phyloP scores from a whole-genome alignment of 1,140 invertebrate genomes.

The Sesamia nonagrioides region DNA sequence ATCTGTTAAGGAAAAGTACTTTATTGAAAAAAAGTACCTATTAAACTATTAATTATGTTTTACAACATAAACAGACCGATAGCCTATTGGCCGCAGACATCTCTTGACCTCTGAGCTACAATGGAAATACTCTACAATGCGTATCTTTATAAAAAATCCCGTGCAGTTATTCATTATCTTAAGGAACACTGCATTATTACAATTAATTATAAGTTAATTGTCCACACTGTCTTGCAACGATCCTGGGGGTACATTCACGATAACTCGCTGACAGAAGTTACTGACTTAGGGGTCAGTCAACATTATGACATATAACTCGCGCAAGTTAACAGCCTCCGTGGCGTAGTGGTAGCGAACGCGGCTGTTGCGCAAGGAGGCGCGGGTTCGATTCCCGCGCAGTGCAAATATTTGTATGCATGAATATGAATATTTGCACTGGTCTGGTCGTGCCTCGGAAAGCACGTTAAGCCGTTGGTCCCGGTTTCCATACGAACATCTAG shows the following conservation, averaged over 20 bases:
- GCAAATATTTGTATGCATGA: too few relatives aligned
- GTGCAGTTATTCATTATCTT: background rate
- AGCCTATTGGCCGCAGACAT: conserved; percentile 16
- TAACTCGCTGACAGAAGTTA: conserved; percentile 28
- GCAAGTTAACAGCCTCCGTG: too few relatives aligned
- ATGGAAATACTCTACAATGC: conserved; percentile 1
- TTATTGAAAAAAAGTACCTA: conserved; percentile 29
- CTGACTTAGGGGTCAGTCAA: conserved; percentile 40
- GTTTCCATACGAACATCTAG: too few relatives aligned
- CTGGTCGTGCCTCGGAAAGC: too few relatives aligned
- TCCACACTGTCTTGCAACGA: conserved; percentile 30
- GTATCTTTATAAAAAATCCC: background rate
- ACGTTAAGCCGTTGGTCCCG: too few relatives aligned
- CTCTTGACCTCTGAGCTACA: background rate
- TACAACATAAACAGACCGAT: conserved; percentile 24
- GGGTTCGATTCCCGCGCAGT: too few relatives aligned
- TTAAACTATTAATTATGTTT: conserved; percentile 24
- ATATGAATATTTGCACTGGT: too few relatives aligned
- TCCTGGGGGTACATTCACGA: conserved; percentile 41
- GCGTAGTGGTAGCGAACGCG: too few relatives aligned
- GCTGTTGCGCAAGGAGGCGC: too few relatives aligned
- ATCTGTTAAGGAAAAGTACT: conserved; percentile 14
- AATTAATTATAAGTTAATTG: conserved; percentile 44
- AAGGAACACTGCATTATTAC: conserved; percentile 22
- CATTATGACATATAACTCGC: conserved; percentile 41